Conservation (phyloP, 2,113 vertebrate genomes). For the Gila orcuttii region DNA sequence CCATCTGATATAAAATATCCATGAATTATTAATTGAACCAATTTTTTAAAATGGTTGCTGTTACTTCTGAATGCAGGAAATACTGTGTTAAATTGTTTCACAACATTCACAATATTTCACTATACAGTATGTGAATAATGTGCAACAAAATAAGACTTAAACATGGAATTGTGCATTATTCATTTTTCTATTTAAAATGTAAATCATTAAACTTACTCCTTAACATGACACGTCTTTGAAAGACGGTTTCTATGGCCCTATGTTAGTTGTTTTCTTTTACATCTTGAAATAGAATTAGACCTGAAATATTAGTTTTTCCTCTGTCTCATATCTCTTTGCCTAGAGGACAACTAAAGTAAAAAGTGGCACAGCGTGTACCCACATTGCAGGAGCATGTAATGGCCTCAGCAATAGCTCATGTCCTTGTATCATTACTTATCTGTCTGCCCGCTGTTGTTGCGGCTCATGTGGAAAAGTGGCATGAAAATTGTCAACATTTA, state of each 20-base stretch:
- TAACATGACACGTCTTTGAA: background rate
- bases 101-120: background rate
- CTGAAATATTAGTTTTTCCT: background rate
- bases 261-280: background rate
- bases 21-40: background rate
- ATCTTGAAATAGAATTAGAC: background rate
- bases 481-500: background rate
- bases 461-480: slow-evolving; percentile 30
- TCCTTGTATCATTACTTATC: slow-evolving; percentile 16
- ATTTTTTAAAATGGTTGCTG: background rate
- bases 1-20: too few species aligned
- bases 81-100: background rate
- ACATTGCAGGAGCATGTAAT: slow-evolving; percentile 11
- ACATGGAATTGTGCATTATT: background rate
- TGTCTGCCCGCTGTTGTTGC: slow-evolving; percentile 4
- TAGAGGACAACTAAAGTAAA: background rate
- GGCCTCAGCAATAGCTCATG: background rate
- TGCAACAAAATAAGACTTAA: background rate
- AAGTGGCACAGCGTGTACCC: background rate
- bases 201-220: background rate
- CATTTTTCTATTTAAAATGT: too few species aligned
- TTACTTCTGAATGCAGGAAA: background rate
- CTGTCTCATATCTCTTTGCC: background rate
- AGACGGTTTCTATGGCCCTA: background rate
- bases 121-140: background rate